Percentiles rank a stretch among this genome's conserved stretches.
Conservation (phyloP, 1,140 invertebrate species). For the Zaprionus lachaisei region DNA sequence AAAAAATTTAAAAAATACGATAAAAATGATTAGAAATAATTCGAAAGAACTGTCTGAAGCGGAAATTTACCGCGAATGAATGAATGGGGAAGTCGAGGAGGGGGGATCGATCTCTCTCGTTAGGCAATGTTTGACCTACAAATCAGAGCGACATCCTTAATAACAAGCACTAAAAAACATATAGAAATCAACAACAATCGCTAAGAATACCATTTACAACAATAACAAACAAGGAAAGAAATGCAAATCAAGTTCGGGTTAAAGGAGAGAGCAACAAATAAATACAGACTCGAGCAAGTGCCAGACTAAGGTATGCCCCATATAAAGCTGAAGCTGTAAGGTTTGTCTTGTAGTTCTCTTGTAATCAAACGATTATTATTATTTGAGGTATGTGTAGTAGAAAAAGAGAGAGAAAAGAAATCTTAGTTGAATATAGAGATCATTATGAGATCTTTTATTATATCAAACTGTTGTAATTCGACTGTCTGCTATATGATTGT, state of each 20-base stretch:
- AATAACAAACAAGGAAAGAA: slow-evolving; percentile 55
- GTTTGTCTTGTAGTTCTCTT: not conserved
- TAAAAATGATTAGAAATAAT: slow-evolving; percentile 9
- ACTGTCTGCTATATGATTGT: too few species aligned
- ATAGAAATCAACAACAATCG: not conserved
- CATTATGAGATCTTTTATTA: too few species aligned
- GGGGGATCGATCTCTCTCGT: not conserved
- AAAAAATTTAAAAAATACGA: slow-evolving; percentile 12
- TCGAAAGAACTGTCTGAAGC: not conserved
- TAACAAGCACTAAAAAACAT: not conserved
- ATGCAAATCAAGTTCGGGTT: slow-evolving; percentile 61
- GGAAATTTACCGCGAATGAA: not conserved
- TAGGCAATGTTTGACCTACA: slow-evolving; percentile 48
- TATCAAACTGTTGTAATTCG: too few species aligned
- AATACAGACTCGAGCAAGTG: not conserved
- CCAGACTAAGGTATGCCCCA: not conserved
- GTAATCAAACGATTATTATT: not conserved
- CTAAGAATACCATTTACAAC: slow-evolving; percentile 20
- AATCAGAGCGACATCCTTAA: slow-evolving; percentile 42
- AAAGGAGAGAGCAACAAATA: slow-evolving; percentile 56
- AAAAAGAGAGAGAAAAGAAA: not conserved
- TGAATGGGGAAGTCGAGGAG: not conserved
- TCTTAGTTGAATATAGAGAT: too few species aligned
- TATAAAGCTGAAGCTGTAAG: not conserved
- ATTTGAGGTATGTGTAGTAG: not conserved